phyloP scores from a whole-genome alignment of 2,888 invertebrate species.

The Cryptus armator region DNA sequence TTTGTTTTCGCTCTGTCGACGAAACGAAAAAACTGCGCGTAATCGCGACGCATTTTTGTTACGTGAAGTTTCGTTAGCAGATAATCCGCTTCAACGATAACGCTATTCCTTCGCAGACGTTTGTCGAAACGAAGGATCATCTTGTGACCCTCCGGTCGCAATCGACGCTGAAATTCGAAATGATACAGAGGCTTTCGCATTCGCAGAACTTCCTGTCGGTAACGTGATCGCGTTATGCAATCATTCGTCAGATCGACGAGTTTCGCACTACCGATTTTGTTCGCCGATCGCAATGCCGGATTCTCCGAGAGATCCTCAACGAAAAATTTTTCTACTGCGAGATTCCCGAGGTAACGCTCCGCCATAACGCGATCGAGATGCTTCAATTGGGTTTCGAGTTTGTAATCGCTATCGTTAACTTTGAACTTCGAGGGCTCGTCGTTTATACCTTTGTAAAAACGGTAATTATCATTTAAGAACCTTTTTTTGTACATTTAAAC shows the following conservation, averaged over 20 bases:
- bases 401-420: constrained; percentile 75
- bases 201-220: constrained; percentile 84
- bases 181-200: constrained; percentile 85
- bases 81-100: constrained; percentile 83
- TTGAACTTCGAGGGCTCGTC: constrained; percentile 78
- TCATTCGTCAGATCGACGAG: constrained; percentile 79
- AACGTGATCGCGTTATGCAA: constrained; percentile 80
- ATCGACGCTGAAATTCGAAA: constrained; percentile 82
- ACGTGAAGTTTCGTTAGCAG: constrained; percentile 81
- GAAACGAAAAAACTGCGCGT: constrained; percentile 76
- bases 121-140: constrained; percentile 79
- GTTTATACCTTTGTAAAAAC: constrained; percentile 75
- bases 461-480: neutral
- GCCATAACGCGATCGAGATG: constrained; percentile 80
- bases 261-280: constrained; percentile 79
- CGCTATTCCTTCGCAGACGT: constrained; percentile 78
- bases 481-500: no score
- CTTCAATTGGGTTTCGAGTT: constrained; percentile 62
- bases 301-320: constrained; percentile 80
- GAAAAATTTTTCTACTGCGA: constrained; percentile 85
- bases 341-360: constrained; percentile 84
- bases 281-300: constrained; percentile 81
- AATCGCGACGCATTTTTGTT: constrained; percentile 78
- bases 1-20: constrained; percentile 84
- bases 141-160: constrained; percentile 78